phyloP scores from a whole-genome alignment of 1,140 invertebrate species.

The Micrasema longulum region DNA sequence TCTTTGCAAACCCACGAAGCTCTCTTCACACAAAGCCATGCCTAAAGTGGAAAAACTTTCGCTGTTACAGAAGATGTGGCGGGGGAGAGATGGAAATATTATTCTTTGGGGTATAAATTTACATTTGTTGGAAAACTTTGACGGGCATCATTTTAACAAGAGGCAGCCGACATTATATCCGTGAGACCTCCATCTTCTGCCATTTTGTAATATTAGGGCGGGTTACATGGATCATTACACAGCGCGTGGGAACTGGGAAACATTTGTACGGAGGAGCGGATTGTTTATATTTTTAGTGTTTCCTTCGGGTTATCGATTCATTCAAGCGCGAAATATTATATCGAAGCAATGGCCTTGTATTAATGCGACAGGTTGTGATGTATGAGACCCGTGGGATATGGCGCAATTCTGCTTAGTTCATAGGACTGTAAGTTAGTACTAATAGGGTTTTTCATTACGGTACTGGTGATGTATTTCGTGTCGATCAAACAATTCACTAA shows the following conservation, averaged over 20 bases:
- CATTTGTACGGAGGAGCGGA: not conserved
- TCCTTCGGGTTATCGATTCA: conserved; percentile 24
- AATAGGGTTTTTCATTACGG: conserved; percentile 12
- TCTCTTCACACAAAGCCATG: conserved; percentile 24
- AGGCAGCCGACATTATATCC: conserved; percentile 36
- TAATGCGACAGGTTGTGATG: conserved; percentile 36
- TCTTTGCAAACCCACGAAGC: conserved; percentile 24
- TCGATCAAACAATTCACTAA: no score
- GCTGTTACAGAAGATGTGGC: conserved; percentile 20
- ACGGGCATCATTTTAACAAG: conserved; percentile 45
- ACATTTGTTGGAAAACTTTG: conserved; percentile 44
- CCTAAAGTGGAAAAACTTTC: conserved; percentile 38
- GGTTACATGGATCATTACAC: conserved; percentile 37
- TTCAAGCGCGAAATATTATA: conserved; percentile 24
- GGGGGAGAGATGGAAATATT: conserved; percentile 35
- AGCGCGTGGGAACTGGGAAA: conserved; percentile 18
- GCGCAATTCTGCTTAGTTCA: no score
- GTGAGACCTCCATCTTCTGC: conserved; percentile 36
- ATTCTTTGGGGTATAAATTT: conserved; percentile 46
- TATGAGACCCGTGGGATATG: conserved; percentile 34
- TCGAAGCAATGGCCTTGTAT: not conserved
- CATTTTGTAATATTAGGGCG: conserved; percentile 30
- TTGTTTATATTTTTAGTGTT: conserved; percentile 15
- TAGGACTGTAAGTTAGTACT: not conserved
- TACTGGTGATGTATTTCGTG: not conserved